phyloP scores from a whole-genome alignment of 2,797 vertebrate genomes.

The Channa striata region DNA sequence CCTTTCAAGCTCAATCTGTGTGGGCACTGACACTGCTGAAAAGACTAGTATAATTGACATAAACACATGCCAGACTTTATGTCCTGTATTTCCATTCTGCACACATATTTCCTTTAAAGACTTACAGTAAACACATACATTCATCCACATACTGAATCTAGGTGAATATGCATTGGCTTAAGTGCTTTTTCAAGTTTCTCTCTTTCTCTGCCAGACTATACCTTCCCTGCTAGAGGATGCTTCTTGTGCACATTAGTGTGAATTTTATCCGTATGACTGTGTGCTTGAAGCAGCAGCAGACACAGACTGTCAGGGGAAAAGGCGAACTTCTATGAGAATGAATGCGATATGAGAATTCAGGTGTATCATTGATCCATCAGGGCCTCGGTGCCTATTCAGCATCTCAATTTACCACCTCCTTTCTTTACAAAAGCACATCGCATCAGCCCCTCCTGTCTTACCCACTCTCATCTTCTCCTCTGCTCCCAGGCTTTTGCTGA shows the following conservation, averaged over 20 bases:
- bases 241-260: constrained; percentile 28
- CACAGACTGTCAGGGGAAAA: constrained; percentile 51
- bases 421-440: constrained; percentile 56
- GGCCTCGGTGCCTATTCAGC: constrained; percentile 64
- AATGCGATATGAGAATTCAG: constrained; percentile 63
- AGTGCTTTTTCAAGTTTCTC: neutral
- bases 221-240: constrained; percentile 16
- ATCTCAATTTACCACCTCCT: constrained; percentile 71
- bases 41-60: too few species aligned
- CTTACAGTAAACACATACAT: too few species aligned
- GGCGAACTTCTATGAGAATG: constrained; percentile 59
- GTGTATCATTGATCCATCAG: constrained; percentile 73
- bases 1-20: too few species aligned
- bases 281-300: constrained; percentile 47
- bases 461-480: constrained; percentile 12
- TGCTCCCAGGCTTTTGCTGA: constrained; percentile 26
- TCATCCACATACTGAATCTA: too few species aligned
- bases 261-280: constrained; percentile 43
- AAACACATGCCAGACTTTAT: too few species aligned
- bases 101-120: too few species aligned
- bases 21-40: neutral
- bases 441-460: constrained; percentile 35
- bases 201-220: constrained; percentile 10
- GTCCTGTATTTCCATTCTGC: too few species aligned
- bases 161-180: too few species aligned